Evolutionary conservation across 2,888 invertebrate genomes (phyloP), one percentile per base, ranked within the genome.

Genomic region (Pecten maximus): DNA sequence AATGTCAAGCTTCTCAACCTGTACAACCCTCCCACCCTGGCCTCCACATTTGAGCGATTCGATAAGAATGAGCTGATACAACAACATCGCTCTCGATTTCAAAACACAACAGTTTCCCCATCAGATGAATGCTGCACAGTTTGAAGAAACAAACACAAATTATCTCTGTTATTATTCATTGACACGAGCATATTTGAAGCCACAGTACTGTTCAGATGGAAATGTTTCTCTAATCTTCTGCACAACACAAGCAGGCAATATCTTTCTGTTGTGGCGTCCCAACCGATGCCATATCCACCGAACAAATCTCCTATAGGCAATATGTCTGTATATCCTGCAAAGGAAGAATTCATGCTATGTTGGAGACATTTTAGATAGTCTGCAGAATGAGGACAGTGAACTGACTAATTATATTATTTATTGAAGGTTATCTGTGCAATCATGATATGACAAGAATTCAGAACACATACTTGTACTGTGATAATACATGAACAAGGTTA

Each of bases 141-240:
- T 87, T 87, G 23, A 10, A 39, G 23, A 39, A 23, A 48, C 88
- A 44, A 23, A n/a, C n/a, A n/a, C n/a, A n/a, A n/a, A n/a, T n/a
- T n/a, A n/a, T n/a, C n/a, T n/a, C n/a, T n/a, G n/a, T n/a, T n/a
- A n/a, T n/a, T n/a, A n/a, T n/a, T n/a, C n/a, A n/a, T n/a, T n/a
- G 16, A 28, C 48, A 88, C 28, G 35, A 28, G 90, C 40, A 88
- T 90, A 87, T 88, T 50, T 23, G 40, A 90, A 91, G 6, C 91
- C 91, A 40, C 50, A 35, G 91, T 89, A 91, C n/a, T 89, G 39
- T 60, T 91, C 89, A n/a, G 89, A 91, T 23, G 89, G 91, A 39
- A 91, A 88, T 19, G 60, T 28, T 10, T 87, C 35, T 19, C 88
- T 87, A 28, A 91, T 89, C 44, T 89, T 88, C 0, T 44, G 19